phyloP scores from a whole-genome alignment of 2,113 vertebrate species.

The Silurus meridionalis region DNA sequence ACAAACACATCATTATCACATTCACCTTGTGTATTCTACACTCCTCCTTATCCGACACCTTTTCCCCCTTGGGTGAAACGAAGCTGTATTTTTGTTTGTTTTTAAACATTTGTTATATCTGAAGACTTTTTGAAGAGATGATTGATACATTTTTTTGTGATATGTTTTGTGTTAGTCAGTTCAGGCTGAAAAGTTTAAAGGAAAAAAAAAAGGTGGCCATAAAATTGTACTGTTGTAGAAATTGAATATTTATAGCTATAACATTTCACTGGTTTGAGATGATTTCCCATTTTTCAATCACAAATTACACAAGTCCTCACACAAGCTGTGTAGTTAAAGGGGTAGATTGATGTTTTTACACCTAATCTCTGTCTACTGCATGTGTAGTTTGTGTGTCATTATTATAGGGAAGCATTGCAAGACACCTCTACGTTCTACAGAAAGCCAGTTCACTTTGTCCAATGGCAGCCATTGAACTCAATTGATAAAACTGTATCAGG shows the following conservation, averaged over 20 bases:
- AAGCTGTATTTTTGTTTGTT: neutral
- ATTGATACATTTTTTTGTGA: neutral
- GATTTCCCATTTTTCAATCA: neutral
- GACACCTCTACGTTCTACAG: neutral
- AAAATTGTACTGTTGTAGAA: neutral
- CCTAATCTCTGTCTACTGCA: neutral
- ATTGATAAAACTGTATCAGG: neutral
- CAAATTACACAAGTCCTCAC: neutral
- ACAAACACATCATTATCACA: neutral
- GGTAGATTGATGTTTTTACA: neutral
- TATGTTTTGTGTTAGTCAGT: neutral
- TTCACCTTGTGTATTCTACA: neutral
- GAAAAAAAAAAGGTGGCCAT: neutral
- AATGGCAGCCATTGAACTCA: neutral
- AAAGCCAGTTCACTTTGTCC: neutral
- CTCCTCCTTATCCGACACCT: neutral
- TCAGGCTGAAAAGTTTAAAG: neutral
- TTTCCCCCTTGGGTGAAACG: neutral
- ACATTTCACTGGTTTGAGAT: neutral
- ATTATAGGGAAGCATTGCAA: neutral
- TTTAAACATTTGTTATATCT: neutral
- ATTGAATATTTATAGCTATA: conserved; percentile 18
- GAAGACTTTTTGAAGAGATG: neutral
- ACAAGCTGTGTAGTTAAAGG: neutral
- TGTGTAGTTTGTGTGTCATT: neutral